Evolutionary conservation across 2,797 vertebrate species (phyloP), one percentile per base, ranked within the genome.

Genomic region (Coluber constrictor): DNA sequence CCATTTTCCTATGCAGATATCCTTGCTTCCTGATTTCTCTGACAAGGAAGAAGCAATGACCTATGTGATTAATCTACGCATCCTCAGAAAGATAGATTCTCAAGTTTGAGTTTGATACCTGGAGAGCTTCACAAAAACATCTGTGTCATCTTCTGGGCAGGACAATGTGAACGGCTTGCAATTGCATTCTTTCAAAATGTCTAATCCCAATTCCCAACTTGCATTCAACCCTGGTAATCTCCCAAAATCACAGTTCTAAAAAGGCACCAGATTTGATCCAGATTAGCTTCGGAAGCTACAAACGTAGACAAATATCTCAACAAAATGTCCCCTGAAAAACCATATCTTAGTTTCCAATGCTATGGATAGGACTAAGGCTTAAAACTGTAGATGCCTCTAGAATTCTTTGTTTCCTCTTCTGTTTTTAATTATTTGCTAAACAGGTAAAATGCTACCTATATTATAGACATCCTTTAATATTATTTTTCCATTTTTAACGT

Each of bases 401-500:
- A n/a, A 25, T 54, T 25, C 13, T 57, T 43, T 56, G 16, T 18
- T 56, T 47, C 55, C 56, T 88, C 86, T 91, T 10, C 43, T 92
- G 10, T 61, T 83, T 87, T 10, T 20, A 79, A 61, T 89, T 56
- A 86, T 63, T 89, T 89, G 51, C 91, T 89, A 63, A 79, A 56
- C 15, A 91, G 70, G 70, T 61, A 91, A 91, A 93, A 66, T 32
- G 56, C 90, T 86, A 27, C 51, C 59, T 86, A 70, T 86, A 37
- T 56, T 83, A 56, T 93, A 51, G 18, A 95, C 92, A 87, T 93
- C 92, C 83, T 92, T 74, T 89, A 94, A 88, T 89, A 90, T 92
- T 96, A 96, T 93, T 88, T 79, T 95, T 94, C 95, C 93, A 95
- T 96, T 96, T 96, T 94, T 95, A 96, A 96, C 94, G 95, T 93